These are phyloP conservation scores for Biston stratarius DNA, from an alignment of 2,888 invertebrate species.

Conservation along the genomic window DNA sequence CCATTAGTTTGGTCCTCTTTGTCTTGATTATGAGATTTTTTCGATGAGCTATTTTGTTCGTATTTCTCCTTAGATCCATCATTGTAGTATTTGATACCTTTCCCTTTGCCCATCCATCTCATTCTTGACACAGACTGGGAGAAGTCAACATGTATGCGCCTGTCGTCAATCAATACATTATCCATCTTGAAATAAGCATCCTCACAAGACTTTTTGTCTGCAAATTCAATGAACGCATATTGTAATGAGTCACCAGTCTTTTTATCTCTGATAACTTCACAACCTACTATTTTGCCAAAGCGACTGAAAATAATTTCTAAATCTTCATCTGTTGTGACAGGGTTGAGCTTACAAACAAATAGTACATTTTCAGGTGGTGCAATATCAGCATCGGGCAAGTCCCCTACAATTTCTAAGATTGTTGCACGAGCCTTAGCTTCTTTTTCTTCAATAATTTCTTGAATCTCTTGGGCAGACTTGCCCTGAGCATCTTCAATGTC, in stretches of 20 bases:
- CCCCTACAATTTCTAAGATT: conserved; percentile 99
- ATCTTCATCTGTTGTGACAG: conserved; percentile 98
- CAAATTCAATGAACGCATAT: conserved; percentile 99
- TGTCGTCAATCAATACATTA: conserved; percentile 99
- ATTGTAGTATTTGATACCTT: conserved; percentile 89
- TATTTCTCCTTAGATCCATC: conserved; percentile 48
- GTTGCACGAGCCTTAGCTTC: conserved; percentile 99
- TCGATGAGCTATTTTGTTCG: conserved; percentile 10
- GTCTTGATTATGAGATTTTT: conserved; percentile 41
- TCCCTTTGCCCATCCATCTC: conserved; percentile 95
- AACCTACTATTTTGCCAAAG: conserved; percentile 96
- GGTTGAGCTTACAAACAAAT: conserved; percentile 99
- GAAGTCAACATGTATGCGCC: conserved; percentile 99
- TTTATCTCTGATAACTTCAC: conserved; percentile 98
- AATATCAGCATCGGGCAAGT: conserved; percentile 98
- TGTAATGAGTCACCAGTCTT: conserved; percentile 97
- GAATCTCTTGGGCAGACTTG: conserved; percentile 93
- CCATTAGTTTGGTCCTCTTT: conserved; percentile 23
- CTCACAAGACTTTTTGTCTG: conserved; percentile 96
- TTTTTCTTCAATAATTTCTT: conserved; percentile 94
- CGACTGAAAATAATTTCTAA: conserved; percentile 98
- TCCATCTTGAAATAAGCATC: conserved; percentile 99
- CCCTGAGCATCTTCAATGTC: conserved; percentile 96
- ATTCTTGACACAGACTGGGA: conserved; percentile 99
- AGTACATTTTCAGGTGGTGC: conserved; percentile 99